Base-by-base conservation (phyloP, 2,113 vertebrate species). In the Thymallus thymallus region DNA sequence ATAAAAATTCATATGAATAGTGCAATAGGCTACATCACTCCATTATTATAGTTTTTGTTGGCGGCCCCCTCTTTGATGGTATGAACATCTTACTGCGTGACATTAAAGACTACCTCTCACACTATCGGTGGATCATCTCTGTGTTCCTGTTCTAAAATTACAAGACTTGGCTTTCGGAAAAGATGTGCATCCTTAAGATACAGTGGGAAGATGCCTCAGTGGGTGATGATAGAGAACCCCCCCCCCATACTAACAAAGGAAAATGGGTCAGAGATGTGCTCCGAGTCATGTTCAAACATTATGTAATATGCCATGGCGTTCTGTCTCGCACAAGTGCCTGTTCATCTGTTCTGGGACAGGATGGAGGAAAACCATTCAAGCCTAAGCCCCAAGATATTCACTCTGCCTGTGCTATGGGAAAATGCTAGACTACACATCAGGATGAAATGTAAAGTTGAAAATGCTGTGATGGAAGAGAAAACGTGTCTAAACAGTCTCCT, bases 191-290 rank as follows among this genome's bases (percentile, higher is more conserved):
- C 16, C 51, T 55, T 20, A 4, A 16, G 51, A 55, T 55, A 55
- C 9, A 45, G 5, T 45, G 9, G 41, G 4, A 6, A 45, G 41
- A 45, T 6, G 9, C 41, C 41, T 45, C 41, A 45, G 41, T 45
- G 41, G 9, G 9, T 45, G 5, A 20, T 10, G 14, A 58, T n/a
- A 58, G 56, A 18, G 18, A 22, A 64, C 46, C 48, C 26, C 30
- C 51, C 48, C 26, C 58, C 26, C 26, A n/a, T 60, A 72, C 23
- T 16, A 24, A 4, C 71, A 66, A 29, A 78, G 73, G 78, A 74
- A 78, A 88, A 84, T 85, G 76, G 89, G 89, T 85, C 88, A 88
- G 74, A 78, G 74, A 80, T 85, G 5, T 77, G 87, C 88, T 86
- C 77, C 76, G 3, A 88, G 87, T 87, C 78, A 84, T 84, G 83